Evolutionary conservation across 2,113 vertebrate species (phyloP).

Genomic region (Colossoma macropomum): DNA sequence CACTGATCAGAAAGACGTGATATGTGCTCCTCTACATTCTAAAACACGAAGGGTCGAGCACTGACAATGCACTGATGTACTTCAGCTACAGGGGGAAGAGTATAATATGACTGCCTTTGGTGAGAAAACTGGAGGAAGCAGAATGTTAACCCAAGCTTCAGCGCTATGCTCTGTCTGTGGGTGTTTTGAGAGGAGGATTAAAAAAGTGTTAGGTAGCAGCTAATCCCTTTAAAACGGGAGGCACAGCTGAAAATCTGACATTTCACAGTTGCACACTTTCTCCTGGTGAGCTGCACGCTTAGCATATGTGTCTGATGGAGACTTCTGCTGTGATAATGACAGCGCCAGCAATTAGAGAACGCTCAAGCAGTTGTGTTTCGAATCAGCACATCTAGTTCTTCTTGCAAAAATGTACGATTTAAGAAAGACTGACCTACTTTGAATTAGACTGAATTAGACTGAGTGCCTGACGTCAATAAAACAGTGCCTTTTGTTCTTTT

Average conservation of each 20-base stretch:
- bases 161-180: conserved; percentile 34
- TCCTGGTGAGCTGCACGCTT: not conserved
- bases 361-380: not conserved
- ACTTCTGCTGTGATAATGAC: conserved; percentile 21
- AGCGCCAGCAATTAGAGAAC: not conserved
- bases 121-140: not conserved
- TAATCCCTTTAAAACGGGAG: conserved; percentile 44
- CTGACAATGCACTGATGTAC: not conserved
- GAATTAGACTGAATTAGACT: not conserved
- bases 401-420: too few species aligned
- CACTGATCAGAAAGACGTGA: not conserved
- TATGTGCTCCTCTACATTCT: not conserved
- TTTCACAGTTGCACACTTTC: conserved; percentile 4
- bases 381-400: too few species aligned
- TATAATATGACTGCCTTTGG: not conserved
- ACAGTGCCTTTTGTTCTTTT: not conserved
- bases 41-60: not conserved
- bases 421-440: too few species aligned
- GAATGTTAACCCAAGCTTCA: not conserved
- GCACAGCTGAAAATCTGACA: conserved; percentile 29
- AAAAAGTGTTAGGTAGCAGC: conserved; percentile 28
- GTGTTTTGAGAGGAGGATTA: conserved; percentile 33
- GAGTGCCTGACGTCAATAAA: not conserved
- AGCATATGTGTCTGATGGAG: not conserved
- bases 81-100: not conserved